Base-by-base conservation (phyloP, 2,113 vertebrate genomes). In the Lipophrys pholis region DNA sequence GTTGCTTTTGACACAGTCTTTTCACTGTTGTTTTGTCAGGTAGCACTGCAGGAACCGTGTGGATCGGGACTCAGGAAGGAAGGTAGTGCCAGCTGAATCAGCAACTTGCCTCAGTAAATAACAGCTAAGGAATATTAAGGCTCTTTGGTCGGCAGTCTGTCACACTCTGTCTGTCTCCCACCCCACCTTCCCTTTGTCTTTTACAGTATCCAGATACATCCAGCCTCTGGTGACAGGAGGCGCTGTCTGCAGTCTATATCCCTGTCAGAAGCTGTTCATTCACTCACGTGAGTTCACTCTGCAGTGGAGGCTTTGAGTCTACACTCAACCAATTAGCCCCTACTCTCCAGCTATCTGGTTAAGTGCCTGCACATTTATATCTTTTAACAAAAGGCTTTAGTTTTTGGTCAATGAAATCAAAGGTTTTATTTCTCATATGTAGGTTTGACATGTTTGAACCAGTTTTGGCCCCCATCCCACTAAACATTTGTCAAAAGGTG, bases 31-130 rank as follows among this genome's bases (percentile, higher is more conserved):
- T 85, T 83, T 14, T 81, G 43, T 81, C 78, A 94, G 94, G 90
- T 66, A 71, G 87, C 50, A 86, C 88, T 36, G 49, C 74, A 36
- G 93, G 93, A 70, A 94, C 93, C 42, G 91, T 95, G 70, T 95
- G 94, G 94, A 93, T 95, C 72, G 94, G 94, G 76, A 94, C 93
- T 77, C 93, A 94, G 88, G 94, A 94, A 90, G 94, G 94, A 92
- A 92, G 93, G 94, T 95, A 82, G 70, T 15, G 39, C 30, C 40
- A 66, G 62, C 81, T 83, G 69, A 84, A 75, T 42, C 67, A 78
- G 64, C 78, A 59, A 51, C 7, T 66, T 12, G 39, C 15, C 69
- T 59, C 14, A 49, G 11, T 6, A 12, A 52, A 69, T 16, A 74
- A 40, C 3, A 65, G 57, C 12, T 16, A 38, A 46, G 7, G n/a